Percentiles rank a stretch among this genome's conserved stretches.
Evolutionary conservation across 2,797 vertebrate genomes (phyloP).

Genomic region (Urosaurus nigricauda): DNA sequence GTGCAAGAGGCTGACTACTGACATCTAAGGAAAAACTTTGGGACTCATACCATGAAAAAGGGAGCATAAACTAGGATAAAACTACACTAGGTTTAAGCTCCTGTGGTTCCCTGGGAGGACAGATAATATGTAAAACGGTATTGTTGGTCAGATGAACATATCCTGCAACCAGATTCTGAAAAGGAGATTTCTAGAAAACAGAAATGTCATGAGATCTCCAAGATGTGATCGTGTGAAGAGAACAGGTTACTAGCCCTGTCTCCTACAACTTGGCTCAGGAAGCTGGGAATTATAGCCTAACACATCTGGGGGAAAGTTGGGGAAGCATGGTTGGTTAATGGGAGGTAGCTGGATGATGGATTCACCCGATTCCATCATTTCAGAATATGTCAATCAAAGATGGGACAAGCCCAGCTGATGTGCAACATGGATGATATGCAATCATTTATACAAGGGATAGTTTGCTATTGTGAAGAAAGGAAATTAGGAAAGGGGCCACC

Average conservation of each 20-base stretch:
- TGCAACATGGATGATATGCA: neutral
- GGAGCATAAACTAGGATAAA: constrained; percentile 8
- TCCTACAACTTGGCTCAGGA: neutral
- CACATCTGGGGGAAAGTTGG: neutral
- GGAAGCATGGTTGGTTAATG: neutral
- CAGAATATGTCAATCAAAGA: neutral
- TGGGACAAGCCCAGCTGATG: neutral
- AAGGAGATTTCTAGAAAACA: neutral
- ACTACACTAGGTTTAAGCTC: neutral
- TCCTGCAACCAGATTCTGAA: constrained; percentile 1
- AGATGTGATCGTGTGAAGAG: neutral
- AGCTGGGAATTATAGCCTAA: neutral
- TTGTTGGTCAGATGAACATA: neutral
- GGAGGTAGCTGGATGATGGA: neutral
- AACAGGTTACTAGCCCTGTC: neutral
- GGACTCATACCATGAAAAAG: neutral
- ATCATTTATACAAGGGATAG: neutral
- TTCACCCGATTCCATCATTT: neutral
- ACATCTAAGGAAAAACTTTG: constrained; percentile 3
- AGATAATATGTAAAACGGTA: neutral
- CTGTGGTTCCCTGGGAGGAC: neutral
- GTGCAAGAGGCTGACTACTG: neutral
- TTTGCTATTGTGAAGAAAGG: neutral
- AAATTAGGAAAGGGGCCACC: neutral
- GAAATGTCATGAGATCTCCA: neutral